Evolutionary conservation across 2,797 vertebrate genomes (phyloP), one percentile per base, ranked within the genome.

Genomic region (Gobio occitaniae): DNA sequence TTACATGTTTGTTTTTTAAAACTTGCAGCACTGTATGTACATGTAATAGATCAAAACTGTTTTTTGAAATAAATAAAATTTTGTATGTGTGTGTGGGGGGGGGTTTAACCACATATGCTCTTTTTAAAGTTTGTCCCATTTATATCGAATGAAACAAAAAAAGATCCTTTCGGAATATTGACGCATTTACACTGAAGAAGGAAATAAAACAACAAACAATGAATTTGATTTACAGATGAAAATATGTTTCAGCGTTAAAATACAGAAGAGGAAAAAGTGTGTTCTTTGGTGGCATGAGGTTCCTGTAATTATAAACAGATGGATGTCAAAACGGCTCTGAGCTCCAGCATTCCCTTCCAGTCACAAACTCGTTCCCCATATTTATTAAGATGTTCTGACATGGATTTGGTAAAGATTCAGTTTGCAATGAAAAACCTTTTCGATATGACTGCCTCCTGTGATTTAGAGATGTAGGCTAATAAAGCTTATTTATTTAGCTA

Each of bases 241-340:
- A 82, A 87, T 74, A 86, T 70, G 68, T 77, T 86, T 83, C 3
- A 9, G 77, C 12, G 21, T 38, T 81, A 44, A 87, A 88, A 87
- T 80, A 84, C 29, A 4, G 72, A 56, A 16, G 52, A 69, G 68
- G 68, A 70, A 78, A 78, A 77, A 16, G 63, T 38, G n/a, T 74
- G 75, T 81, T 56, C 77, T 82, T 68, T 48, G 52, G 63, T 90
- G 82, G 87, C 88, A 87, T 89, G 80, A 87, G 86, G 78, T 88
- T 82, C 21, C 25, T 78, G 70, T 91, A 90, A 93, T 92, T 81
- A 89, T 86, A 72, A 85, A 88, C 92, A 93, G 90, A 92, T 91
- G 91, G 88, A 89, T 82, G 84, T 88, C 87, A 89, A 89, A 87
- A 82, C 81, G 68, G 44, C 59, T 80, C 25, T 82, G 59, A 70